Percentiles rank a stretch among this genome's conserved stretches.
Conservation (phyloP, 2,113 vertebrate genomes). For the Heliornis fulica region DNA sequence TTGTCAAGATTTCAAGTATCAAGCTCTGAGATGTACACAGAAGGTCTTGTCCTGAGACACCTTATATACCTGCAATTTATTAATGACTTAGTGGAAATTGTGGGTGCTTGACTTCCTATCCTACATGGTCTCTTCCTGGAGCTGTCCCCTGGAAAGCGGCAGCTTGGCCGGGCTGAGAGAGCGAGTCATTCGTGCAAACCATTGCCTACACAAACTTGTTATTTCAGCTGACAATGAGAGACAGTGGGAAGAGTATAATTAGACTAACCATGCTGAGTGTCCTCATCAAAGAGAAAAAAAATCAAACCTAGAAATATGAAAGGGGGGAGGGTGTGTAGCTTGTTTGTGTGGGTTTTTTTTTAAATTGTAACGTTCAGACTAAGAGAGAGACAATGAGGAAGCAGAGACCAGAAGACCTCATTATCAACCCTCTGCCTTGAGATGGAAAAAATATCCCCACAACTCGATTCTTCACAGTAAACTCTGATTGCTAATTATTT, state of each 20-base stretch:
- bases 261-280: background rate
- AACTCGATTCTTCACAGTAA: background rate
- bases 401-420: background rate
- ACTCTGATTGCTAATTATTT: slow-evolving; percentile 59
- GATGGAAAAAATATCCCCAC: background rate
- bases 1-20: background rate
- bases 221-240: slow-evolving; percentile 8
- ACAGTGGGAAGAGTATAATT: slow-evolving; percentile 55
- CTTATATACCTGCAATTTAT: background rate
- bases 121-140: background rate
- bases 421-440: background rate
- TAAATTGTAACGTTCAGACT: background rate
- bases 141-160: background rate
- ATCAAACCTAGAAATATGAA: background rate
- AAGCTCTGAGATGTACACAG: background rate
- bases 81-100: background rate
- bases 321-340: background rate
- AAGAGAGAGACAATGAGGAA: background rate
- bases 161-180: background rate
- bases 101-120: background rate
- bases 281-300: slow-evolving; percentile 30
- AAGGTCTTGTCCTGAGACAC: background rate
- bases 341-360: background rate
- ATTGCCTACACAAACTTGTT: slow-evolving; percentile 8
- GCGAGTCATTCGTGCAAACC: background rate